Conservation (phyloP, 1,140 invertebrate genomes). For the Augochlora pura region DNA sequence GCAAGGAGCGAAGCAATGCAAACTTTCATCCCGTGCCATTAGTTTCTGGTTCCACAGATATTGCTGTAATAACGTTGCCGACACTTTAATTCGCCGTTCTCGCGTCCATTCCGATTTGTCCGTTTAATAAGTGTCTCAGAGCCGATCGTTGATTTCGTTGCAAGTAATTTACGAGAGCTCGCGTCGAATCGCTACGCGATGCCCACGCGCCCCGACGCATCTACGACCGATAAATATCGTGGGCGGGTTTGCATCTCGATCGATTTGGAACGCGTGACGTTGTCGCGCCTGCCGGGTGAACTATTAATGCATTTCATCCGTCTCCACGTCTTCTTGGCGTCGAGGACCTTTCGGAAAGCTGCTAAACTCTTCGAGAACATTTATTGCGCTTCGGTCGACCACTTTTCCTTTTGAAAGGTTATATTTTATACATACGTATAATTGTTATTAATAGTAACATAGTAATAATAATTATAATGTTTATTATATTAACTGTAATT, state of each 20-base stretch:
- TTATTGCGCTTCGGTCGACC: no score
- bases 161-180: conserved; percentile 34
- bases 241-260: conserved; percentile 1
- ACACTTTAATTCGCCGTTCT: conserved; percentile 16
- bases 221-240: not conserved
- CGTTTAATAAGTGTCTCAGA: conserved; percentile 30
- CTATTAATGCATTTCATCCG: not conserved
- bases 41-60: conserved; percentile 13
- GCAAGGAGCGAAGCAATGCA: not conserved
- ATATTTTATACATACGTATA: no score
- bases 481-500: no score
- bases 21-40: not conserved
- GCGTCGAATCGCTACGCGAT: not conserved
- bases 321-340: not conserved
- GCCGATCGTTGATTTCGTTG: conserved; percentile 22
- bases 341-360: not conserved
- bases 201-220: conserved; percentile 25
- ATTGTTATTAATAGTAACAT: no score
- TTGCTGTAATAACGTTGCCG: not conserved
- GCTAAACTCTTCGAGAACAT: no score
- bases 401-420: no score
- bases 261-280: conserved; percentile 19
- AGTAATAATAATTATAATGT: no score
- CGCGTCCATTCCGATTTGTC: conserved; percentile 1
- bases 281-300: not conserved